Percentiles rank a stretch among this genome's conserved stretches.
Evolutionary conservation across 2,888 invertebrate genomes (phyloP).

Genomic region (Dicranocentrus wangi): DNA sequence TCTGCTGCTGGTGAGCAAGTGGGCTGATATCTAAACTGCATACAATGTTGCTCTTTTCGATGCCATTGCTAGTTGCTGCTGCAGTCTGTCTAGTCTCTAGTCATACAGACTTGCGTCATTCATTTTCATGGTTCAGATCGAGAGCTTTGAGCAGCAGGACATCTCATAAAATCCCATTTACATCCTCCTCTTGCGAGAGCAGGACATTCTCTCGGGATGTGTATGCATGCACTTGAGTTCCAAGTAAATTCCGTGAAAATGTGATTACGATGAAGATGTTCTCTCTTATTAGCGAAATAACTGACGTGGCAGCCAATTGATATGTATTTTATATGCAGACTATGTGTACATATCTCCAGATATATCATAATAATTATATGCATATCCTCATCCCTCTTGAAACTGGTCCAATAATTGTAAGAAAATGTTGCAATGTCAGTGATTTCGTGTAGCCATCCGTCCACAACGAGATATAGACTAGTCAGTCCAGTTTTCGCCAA

Average conservation of each 20-base stretch:
- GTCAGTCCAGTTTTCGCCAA: constrained; percentile 60
- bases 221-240: background rate
- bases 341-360: background rate
- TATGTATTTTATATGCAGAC: background rate
- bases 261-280: background rate
- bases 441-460: background rate
- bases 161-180: constrained; percentile 45
- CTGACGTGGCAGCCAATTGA: background rate
- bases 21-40: constrained; percentile 6
- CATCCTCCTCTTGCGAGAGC: constrained; percentile 21
- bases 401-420: constrained; percentile 39
- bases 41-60: constrained; percentile 9
- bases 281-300: background rate
- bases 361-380: too few species aligned
- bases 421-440: constrained; percentile 13
- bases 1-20: background rate
- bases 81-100: background rate
- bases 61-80: background rate
- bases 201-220: too few species aligned
- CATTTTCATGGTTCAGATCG: background rate
- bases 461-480: constrained; percentile 53
- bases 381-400: background rate
- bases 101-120: constrained; percentile 36
- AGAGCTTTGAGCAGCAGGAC: constrained; percentile 47
- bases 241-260: background rate